Conservation (phyloP, 2,797 vertebrate genomes). For the Lagocephalus sceleratus region DNA sequence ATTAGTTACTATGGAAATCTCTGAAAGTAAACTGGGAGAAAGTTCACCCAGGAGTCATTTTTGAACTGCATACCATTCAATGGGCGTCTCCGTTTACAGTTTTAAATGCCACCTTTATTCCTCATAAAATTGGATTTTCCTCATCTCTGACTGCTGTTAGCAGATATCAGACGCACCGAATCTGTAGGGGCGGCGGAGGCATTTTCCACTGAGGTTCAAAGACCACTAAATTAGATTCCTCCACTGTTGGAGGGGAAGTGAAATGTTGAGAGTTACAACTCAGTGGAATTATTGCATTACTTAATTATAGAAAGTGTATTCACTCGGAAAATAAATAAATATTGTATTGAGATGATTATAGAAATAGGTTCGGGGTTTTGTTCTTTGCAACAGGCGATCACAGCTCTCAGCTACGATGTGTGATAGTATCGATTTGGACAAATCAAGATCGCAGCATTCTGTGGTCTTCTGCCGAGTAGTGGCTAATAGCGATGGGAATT, state of each 20-base stretch:
- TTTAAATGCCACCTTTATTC: constrained; percentile 49
- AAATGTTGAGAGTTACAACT: too few species aligned
- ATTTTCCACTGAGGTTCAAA: not conserved
- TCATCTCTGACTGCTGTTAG: not conserved
- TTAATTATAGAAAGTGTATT: too few species aligned
- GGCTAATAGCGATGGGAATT: constrained; percentile 33
- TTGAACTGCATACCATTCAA: constrained; percentile 18
- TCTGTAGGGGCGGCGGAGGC: not conserved
- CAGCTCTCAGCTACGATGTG: constrained; percentile 5
- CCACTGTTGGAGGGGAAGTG: too few species aligned
- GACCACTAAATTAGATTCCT: not conserved
- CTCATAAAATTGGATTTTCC: not conserved
- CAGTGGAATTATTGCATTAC: too few species aligned
- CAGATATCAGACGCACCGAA: not conserved
- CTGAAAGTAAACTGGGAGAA: constrained; percentile 16
- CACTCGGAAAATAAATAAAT: too few species aligned
- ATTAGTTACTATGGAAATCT: constrained; percentile 52
- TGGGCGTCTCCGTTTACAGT: constrained; percentile 9
- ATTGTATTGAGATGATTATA: too few species aligned
- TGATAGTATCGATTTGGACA: not conserved
- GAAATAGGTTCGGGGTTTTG: too few species aligned
- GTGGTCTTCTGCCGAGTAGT: constrained; percentile 20
- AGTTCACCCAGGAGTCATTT: constrained; percentile 30
- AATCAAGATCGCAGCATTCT: constrained; percentile 1
- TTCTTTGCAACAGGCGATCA: not conserved